Evolutionary conservation across 2,113 vertebrate species (phyloP).

Genomic region (Paramisgurnus dabryanus): DNA sequence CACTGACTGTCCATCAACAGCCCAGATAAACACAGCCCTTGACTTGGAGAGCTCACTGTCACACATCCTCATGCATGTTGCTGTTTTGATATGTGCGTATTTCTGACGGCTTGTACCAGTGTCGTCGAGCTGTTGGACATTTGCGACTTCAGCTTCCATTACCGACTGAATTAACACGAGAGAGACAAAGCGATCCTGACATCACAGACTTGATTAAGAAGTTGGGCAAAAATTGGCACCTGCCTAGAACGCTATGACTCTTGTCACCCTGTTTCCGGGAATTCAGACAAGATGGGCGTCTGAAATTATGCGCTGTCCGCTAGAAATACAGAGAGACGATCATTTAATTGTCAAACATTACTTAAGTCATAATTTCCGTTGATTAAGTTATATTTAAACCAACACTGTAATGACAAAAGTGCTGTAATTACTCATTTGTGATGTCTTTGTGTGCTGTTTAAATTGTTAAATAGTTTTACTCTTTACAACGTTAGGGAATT

Average conservation of each 20-base stretch:
- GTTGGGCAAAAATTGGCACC: slow-evolving; percentile 40
- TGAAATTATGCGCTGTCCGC: slow-evolving; percentile 2
- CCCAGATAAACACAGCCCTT: neutral
- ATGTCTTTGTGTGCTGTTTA: no score
- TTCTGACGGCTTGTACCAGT: slow-evolving; percentile 24
- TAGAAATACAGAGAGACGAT: neutral
- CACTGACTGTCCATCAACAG: neutral
- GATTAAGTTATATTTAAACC: neutral
- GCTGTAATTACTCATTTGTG: neutral
- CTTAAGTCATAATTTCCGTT: neutral
- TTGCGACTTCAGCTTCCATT: slow-evolving; percentile 43
- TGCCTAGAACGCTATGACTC: slow-evolving; percentile 34
- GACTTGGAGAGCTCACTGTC: slow-evolving; percentile 25
- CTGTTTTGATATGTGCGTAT: slow-evolving; percentile 15
- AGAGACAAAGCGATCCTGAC: slow-evolving; percentile 38
- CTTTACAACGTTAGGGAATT: no score
- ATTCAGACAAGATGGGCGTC: slow-evolving; percentile 3
- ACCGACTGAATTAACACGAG: slow-evolving; percentile 32
- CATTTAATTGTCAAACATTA: neutral
- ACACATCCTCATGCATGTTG: slow-evolving; percentile 23
- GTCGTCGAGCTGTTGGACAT: slow-evolving; percentile 13
- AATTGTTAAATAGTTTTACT: no score
- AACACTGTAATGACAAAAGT: neutral
- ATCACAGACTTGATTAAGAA: slow-evolving; percentile 47
- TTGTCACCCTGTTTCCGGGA: slow-evolving; percentile 17